Conservation (phyloP, 2,888 invertebrate genomes). For the Scaeva pyrastri region DNA sequence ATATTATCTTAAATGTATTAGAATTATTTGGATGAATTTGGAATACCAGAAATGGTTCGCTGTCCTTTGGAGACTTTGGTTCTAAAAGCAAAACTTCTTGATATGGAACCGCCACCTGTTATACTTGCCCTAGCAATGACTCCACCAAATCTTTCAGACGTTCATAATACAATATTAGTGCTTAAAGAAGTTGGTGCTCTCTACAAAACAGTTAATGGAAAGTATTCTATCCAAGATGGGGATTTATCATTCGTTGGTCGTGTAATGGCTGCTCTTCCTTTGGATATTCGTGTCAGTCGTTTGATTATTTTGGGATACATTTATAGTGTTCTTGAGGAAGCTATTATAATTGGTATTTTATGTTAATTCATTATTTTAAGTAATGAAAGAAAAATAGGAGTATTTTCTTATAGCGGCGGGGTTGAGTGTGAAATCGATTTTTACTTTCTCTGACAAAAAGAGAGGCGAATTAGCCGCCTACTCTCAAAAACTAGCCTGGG, state of each 20-base stretch:
- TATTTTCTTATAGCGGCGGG: constrained; percentile 87
- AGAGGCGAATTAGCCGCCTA: constrained; percentile 87
- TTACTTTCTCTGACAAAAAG: constrained; percentile 89
- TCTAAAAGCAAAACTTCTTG: constrained; percentile 91
- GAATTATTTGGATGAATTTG: constrained; percentile 85
- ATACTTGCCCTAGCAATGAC: constrained; percentile 93
- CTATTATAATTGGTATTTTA: constrained; percentile 89
- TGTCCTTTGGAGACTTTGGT: constrained; percentile 93
- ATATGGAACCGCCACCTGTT: constrained; percentile 91
- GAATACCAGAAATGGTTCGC: constrained; percentile 90
- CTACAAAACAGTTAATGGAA: constrained; percentile 86
- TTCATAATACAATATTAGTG: constrained; percentile 91
- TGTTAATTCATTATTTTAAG: not conserved
- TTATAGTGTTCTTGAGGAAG: constrained; percentile 93
- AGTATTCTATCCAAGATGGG: constrained; percentile 88
- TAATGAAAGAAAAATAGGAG: not conserved
- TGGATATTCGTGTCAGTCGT: constrained; percentile 92
- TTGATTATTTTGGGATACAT: constrained; percentile 94
- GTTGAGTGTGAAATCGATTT: constrained; percentile 92
- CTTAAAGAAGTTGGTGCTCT: constrained; percentile 95
- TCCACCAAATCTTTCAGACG: constrained; percentile 93
- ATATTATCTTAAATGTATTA: constrained; percentile 77
- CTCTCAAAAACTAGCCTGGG: constrained; percentile 91
- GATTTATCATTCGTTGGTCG: constrained; percentile 94
- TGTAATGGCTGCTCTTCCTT: constrained; percentile 92